Conservation (phyloP, 2,888 invertebrate species). For the Lepeophtheirus nordmannii region DNA sequence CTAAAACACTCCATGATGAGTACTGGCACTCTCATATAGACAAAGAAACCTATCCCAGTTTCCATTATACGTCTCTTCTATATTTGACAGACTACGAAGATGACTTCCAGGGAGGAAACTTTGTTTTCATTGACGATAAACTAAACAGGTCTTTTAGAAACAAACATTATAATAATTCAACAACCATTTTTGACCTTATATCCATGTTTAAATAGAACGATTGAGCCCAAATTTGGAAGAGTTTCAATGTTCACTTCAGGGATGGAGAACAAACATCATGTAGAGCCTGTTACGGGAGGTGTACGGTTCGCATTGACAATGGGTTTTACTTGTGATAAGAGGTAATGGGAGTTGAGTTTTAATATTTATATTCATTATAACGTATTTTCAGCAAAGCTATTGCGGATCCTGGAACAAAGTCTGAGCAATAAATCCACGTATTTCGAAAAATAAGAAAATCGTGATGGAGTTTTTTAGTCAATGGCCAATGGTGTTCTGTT, state of each 20-base stretch:
- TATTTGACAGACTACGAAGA: constrained; percentile 57
- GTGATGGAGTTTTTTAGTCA: no score
- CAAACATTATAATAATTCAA: not conserved
- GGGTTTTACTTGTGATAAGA: constrained; percentile 56
- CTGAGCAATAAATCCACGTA: constrained; percentile 25
- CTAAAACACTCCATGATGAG: constrained; percentile 63
- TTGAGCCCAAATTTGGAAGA: constrained; percentile 39
- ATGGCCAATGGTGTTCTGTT: no score
- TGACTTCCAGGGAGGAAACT: constrained; percentile 68
- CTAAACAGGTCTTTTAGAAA: constrained; percentile 41
- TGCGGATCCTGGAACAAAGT: constrained; percentile 14
- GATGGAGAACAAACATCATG: constrained; percentile 63
- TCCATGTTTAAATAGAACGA: constrained; percentile 8
- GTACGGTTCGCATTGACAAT: constrained; percentile 64
- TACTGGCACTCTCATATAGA: constrained; percentile 81
- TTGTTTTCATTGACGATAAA: constrained; percentile 59
- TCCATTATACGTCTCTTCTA: constrained; percentile 67
- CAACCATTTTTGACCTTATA: not conserved
- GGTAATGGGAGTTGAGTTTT: no score
- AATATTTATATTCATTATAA: constrained; percentile 44
- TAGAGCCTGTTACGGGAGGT: constrained; percentile 61
- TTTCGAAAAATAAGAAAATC: no score
- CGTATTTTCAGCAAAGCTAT: constrained; percentile 45
- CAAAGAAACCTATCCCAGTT: constrained; percentile 68
- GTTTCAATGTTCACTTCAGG: constrained; percentile 75